Evolutionary conservation across 2,113 vertebrate genomes (phyloP), one percentile per base, ranked within the genome.

Genomic region (Girardinichthys multiradiatus): DNA sequence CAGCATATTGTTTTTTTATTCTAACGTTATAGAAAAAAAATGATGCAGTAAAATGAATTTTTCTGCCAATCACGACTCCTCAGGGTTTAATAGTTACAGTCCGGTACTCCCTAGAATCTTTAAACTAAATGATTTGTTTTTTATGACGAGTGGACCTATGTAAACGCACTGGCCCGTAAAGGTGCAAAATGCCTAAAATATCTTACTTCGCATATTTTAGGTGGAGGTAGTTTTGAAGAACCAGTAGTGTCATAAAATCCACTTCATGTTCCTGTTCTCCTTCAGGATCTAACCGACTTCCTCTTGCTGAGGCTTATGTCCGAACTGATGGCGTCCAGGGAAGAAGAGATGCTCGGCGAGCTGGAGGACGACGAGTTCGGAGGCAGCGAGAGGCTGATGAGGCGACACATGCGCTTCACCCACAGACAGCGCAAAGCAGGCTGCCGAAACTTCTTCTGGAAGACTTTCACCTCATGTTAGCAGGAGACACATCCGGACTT

Each of bases 381-480:
- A 6, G 59, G 74, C 35, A 68, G 77, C 33, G 81, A 77, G 64
- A 82, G 80, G 51, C 65, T 88, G 83, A 73, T 71, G 67, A 86
- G 91, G 17, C 84, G 94, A 19, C 91, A 94, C 69, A 68, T 94
- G 35, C 89, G 90, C 3, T 66, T 90, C 26, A 72, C 90, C 1
- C 92, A 92, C 4, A 85, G 95, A 19, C 91, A 93, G 67, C 90
- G 95, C 60, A 95, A 95, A 57, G 90, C 92, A 0, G 94, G 94
- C 74, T 95, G 95, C 81, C 91, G 94, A 58, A 95, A 91, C 83
- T 95, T 95, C 86, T 95, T 93, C 87, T 95, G 95, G 94, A 95
- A 95, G 80, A 95, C 94, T 0, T 95, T 94, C 84, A 95, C 95
- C n/a, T 94, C 94, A 0, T 95, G 95, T 85, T 95, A 92, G 80